Base-by-base conservation (phyloP, 2,113 vertebrate species). In the Anas platyrhynchos region DNA sequence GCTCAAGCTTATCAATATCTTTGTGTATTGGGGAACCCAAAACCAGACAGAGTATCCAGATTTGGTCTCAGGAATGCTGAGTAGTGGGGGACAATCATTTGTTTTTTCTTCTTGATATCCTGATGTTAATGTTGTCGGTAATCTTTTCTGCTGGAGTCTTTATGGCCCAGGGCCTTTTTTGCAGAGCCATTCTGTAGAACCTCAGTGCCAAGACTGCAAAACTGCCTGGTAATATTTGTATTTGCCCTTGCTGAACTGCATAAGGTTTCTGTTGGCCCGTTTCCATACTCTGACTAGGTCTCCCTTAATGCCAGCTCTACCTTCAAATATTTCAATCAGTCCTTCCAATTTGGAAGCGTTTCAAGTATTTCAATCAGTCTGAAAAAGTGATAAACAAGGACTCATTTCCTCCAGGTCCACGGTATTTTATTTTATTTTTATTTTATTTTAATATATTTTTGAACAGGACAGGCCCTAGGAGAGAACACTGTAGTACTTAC, bases 401-500 rank as follows among this genome's bases (percentile, higher is more conserved):
- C 13, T 68, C 2, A 22, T 44, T 72, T 15, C 8, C 16, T 52
- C 25, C 6, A 7, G 9, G 17, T 38, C 23, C 17, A 34, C 48
- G 10, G 32, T 67, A 66, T 71, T 58, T 58, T 25, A 25, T 16
- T 62, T 62, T 36, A 5, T 71, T 73, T 46, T 46, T 46, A 46
- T 46, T 46, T 46, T 20, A 46, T 46, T 46, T 46, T 46, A 46
- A 9, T 46, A 18, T 48, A 21, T 48, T 48, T 48, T 56, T 43
- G 58, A 67, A 54, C 3, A 32, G 6, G 8, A 34, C 21, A 52
- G 16, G 12, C 2, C 8, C 3, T 65, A 31, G 21, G 13, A 41
- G 1, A 46, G 12, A 71, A 2, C 21, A 27, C 0, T 1, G 4
- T 38, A 16, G 10, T 77, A 12, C 38, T 38, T 38, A 31, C 26